A percentile compares a stretch with the other conserved stretches of the same genome.
Conservation (phyloP, 2,113 vertebrate species). For the Chaenocephalus aceratus region DNA sequence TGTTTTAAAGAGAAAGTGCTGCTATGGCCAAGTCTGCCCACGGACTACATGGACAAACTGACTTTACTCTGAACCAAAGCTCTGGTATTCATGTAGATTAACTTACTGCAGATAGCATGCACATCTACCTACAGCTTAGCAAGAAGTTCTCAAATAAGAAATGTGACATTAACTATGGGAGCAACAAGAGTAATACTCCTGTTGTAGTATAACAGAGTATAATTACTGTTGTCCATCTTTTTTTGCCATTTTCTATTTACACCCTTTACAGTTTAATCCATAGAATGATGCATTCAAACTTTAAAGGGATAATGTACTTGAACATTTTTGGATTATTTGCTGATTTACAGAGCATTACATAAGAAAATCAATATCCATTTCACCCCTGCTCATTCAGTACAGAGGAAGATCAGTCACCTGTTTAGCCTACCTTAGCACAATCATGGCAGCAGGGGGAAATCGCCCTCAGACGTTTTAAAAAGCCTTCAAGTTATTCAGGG, state of each 20-base stretch:
- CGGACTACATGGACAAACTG: constrained; percentile 50
- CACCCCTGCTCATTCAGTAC: constrained; percentile 29
- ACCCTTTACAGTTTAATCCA: not conserved
- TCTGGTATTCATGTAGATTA: not conserved
- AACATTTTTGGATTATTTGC: constrained; percentile 43
- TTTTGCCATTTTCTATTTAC: too few relatives aligned
- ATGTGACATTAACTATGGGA: not conserved
- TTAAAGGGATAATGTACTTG: constrained; percentile 19
- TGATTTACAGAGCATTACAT: constrained; percentile 27
- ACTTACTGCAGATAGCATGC: not conserved
- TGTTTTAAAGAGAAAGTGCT: constrained; percentile 67
- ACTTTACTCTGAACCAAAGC: constrained; percentile 32
- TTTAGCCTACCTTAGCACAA: constrained; percentile 47
- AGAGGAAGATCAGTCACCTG: constrained; percentile 30
- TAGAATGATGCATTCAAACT: constrained; percentile 6
- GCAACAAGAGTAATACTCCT: not conserved
- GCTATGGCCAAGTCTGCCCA: constrained; percentile 34
- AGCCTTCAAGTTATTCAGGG: constrained; percentile 19
- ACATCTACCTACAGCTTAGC: constrained; percentile 1
- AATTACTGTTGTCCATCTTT: not conserved
- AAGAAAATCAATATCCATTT: constrained; percentile 50
- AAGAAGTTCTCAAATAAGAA: not conserved
- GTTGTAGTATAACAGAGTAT: not conserved
- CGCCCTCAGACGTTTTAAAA: constrained; percentile 17
- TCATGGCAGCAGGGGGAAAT: constrained; percentile 32